Base-by-base conservation (phyloP, 2,113 vertebrate genomes). In the sheep (Ovis aries) region DNA sequence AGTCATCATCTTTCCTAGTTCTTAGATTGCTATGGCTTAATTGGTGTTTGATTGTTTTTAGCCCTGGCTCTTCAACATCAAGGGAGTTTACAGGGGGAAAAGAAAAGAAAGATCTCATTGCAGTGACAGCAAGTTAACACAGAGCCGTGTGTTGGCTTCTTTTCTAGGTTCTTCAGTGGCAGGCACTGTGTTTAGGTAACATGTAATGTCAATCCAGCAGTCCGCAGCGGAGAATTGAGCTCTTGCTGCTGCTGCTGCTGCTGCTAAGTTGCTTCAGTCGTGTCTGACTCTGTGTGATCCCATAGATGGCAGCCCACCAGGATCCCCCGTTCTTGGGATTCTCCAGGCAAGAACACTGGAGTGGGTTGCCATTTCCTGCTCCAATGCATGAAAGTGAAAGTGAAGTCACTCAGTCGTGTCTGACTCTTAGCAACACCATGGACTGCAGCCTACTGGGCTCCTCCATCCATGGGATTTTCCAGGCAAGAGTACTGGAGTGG, bases 31-130 rank as follows among this genome's bases (percentile, higher is more conserved):
- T 80, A 48, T 59, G 81, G 91, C 82, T 97, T 98, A 96, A 94
- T 97, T 80, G 97, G 64, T 94, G 53, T 97, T 97, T 91, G 95
- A 95, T 97, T 71, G 55, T 97, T 96, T 93, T 96, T 91, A 96
- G 82, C 71, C 71, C 94, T 52, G 36, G 91, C 60, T 52, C 53
- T 95, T 95, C 33, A 88, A 97, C 57, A 88, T 95, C 95, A 90
- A 94, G 86, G 90, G 80, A 89, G 64, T 96, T 97, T 86, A 53
- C n/a, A 25, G 40, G 55, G 25, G 48, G 13, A 5, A 31, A 55
- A 55, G 45, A 40, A 14, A 40, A 64, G 57, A 53, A 12, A 95
- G 57, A 90, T 71, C 29, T 94, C 77, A 12, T 3, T 40, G 36
- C 27, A 36, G 29, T 55, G 94, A 92, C 89, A 90, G 40, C 0